Evolutionary conservation across 2,113 vertebrate species (phyloP).

Genomic region (Aix galericulata): DNA sequence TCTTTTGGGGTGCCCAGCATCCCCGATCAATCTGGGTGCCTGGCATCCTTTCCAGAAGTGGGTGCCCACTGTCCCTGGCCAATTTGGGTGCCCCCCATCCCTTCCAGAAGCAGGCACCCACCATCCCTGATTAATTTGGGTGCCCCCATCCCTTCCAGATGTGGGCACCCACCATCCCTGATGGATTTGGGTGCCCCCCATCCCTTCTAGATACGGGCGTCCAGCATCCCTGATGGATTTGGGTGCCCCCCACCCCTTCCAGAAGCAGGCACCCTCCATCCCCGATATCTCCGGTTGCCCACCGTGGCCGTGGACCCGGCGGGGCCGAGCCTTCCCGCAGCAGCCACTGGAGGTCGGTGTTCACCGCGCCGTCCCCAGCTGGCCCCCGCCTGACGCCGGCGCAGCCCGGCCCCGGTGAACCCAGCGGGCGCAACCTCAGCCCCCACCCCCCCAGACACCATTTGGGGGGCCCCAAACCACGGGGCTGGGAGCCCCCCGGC

Average conservation of each 20-base stretch:
- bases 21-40: accelerated
- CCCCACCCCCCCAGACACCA: too few relatives aligned
- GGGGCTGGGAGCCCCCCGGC: neutral
- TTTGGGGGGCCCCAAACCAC: neutral
- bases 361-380: neutral
- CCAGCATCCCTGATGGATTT: accelerated
- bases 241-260: too few relatives aligned
- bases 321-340: neutral
- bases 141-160: neutral
- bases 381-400: neutral
- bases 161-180: neutral
- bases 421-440: neutral
- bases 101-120: neutral
- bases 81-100: too few relatives aligned
- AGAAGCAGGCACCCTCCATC: accelerated
- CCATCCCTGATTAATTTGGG: too few relatives aligned
- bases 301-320: neutral
- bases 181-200: accelerated
- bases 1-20: neutral
- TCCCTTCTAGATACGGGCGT: accelerated
- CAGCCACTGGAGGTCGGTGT: conserved; percentile 56
- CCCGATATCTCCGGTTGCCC: neutral
- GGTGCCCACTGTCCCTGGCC: accelerated
- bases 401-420: neutral
- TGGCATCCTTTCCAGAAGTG: neutral